Evolutionary conservation across 2,888 invertebrate genomes (phyloP), one percentile per base, ranked within the genome.

Genomic region (Eristalis pertinax): DNA sequence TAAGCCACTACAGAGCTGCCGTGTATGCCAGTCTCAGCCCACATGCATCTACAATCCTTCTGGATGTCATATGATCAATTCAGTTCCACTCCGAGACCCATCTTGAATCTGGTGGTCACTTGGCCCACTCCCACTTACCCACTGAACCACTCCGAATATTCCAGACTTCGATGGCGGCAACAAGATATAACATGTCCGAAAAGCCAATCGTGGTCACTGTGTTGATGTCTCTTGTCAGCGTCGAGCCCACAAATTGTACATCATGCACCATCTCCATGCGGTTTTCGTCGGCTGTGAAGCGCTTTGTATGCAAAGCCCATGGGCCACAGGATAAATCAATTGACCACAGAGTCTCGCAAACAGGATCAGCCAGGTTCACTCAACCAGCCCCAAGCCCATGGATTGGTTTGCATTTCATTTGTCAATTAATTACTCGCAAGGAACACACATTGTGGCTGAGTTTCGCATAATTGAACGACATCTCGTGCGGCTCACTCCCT

Each of bases 371-470:
- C 10, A 63, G 64, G 65, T 24, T 67, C 67, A 63, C 60, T 67
- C 68, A 73, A 43, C 63, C 24, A 43, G n/a, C 72, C n/a, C 56
- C 22, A 68, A 43, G n/a, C 72, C 56, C 22, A 68, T 50, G 8
- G 10, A 81, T 63, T 68, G 64, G 41, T 64, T 62, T 80, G 63
- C 62, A 67, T 72, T 76, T 63, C 41, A 43, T 56, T n/a, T 63
- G 43, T 68, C 76, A 76, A 77, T 85, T 72, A 77, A 76, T 85
- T 85, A 85, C 81, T 73, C 58, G 81, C 63, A 63, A 35, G 70
- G 58, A 77, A 77, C n/a, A 72, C 76, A 81, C 64, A 73, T 64
- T 77, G 76, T 24, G 64, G 41, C 22, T 29, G 38, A 68, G 38
- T 56, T 76, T 60, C 19, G 58, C 70, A 64, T 63, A 24, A 50